Evolutionary conservation across 2,113 vertebrate genomes (phyloP).

Genomic region (Mirounga angustirostris): DNA sequence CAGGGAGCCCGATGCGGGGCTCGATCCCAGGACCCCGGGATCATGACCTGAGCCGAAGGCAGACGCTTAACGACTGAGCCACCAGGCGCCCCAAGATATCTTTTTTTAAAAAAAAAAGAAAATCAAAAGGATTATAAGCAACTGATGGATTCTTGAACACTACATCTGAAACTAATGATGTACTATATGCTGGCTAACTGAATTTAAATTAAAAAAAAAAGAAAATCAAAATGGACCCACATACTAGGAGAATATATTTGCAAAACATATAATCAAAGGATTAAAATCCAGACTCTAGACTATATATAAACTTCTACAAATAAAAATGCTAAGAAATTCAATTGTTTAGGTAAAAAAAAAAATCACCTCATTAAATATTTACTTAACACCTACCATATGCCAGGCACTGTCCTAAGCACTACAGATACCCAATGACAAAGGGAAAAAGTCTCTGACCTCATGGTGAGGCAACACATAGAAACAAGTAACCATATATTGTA

Average conservation of each 20-base stretch:
- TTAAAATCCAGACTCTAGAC: background rate
- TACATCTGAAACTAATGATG: too few relatives aligned
- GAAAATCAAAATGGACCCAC: background rate
- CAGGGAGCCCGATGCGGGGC: too few relatives aligned
- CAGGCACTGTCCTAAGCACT: background rate
- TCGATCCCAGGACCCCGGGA: too few relatives aligned
- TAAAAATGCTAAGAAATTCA: background rate
- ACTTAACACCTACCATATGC: background rate
- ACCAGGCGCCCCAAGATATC: too few relatives aligned
- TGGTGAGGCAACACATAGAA: background rate
- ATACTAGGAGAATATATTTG: background rate
- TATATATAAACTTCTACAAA: background rate
- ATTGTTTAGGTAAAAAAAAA: background rate
- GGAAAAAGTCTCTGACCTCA: background rate
- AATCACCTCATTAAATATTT: background rate
- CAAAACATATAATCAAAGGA: background rate
- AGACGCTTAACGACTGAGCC: too few relatives aligned
- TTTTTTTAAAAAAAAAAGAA: too few relatives aligned
- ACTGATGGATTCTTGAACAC: too few relatives aligned
- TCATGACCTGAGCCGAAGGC: too few relatives aligned
- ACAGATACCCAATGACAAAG: background rate
- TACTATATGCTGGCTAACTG: too few relatives aligned
- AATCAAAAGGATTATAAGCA: too few relatives aligned
- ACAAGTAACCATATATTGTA: background rate
- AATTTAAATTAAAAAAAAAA: too few relatives aligned